A percentile compares a stretch with the other conserved stretches of the same genome.
Conservation (phyloP, 2,113 vertebrate species). For the Cacatua alba region DNA sequence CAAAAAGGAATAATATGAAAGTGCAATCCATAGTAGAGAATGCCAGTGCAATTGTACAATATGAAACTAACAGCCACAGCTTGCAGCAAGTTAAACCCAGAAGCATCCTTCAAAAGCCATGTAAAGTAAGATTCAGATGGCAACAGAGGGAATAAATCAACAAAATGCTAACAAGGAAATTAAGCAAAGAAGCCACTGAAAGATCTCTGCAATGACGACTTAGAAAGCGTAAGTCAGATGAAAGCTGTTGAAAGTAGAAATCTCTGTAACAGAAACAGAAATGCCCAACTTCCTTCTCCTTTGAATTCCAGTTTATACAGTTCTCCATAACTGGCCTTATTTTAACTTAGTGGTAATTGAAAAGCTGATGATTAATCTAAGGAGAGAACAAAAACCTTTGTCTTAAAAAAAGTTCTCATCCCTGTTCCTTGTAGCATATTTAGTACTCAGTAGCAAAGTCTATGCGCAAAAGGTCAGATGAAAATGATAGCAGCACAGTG, state of each 20-base stretch:
- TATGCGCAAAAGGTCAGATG: neutral
- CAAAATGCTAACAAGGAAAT: conserved; percentile 28
- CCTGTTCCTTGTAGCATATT: neutral
- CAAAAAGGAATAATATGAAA: neutral
- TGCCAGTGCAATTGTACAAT: neutral
- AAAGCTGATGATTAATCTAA: neutral
- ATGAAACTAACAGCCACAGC: neutral
- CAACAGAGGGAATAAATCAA: conserved; percentile 35
- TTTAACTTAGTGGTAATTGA: neutral
- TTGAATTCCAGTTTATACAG: neutral
- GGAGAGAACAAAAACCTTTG: neutral
- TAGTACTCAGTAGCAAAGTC: neutral
- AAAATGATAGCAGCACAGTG: neutral
- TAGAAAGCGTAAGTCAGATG: neutral
- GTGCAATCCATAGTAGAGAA: neutral
- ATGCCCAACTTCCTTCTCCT: neutral
- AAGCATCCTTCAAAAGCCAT: conserved; percentile 21
- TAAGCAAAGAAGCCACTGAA: neutral
- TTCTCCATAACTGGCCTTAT: neutral
- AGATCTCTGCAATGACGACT: neutral
- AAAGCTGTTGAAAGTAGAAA: neutral
- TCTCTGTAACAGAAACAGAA: neutral
- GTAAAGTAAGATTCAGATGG: neutral
- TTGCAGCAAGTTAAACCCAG: neutral
- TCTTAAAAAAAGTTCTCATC: neutral